A percentile compares a stretch with the other conserved stretches of the same genome.
Evolutionary conservation across 2,888 invertebrate species (phyloP).

Genomic region (Fragum whitleyi): DNA sequence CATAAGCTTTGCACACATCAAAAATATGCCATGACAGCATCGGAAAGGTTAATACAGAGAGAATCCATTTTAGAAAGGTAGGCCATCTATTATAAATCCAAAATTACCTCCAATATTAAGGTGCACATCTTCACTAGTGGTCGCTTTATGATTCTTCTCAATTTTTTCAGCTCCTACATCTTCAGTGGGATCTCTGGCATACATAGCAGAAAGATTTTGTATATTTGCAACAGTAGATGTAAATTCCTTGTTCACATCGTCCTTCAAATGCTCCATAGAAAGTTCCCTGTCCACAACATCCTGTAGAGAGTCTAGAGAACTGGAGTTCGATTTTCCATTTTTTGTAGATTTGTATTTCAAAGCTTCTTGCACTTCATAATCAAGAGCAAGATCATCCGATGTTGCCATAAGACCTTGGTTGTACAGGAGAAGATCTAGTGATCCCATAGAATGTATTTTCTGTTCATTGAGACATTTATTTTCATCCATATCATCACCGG

Average conservation of each 20-base stretch:
- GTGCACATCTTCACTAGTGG: no score
- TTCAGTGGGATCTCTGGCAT: not conserved
- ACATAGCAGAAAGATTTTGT: not conserved
- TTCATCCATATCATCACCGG: slow-evolving; percentile 7
- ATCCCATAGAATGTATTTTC: slow-evolving; percentile 27
- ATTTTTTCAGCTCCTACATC: not conserved
- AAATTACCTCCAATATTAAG: no score
- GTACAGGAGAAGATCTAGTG: slow-evolving; percentile 50
- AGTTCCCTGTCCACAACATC: slow-evolving; percentile 15
- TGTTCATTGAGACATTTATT: not conserved
- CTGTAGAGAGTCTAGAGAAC: slow-evolving; percentile 8
- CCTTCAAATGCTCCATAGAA: not conserved
- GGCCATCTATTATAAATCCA: no score
- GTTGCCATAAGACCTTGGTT: slow-evolving; percentile 45
- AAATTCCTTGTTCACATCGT: slow-evolving; percentile 4
- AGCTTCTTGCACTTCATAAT: slow-evolving; percentile 19
- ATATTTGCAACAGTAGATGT: not conserved
- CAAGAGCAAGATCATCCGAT: not conserved
- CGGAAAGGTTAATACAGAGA: no score
- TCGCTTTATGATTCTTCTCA: not conserved
- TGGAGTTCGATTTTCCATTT: slow-evolving; percentile 10
- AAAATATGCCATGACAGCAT: no score
- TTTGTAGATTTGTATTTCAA: slow-evolving; percentile 1
- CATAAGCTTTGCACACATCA: no score
- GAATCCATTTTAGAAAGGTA: no score